Conservation (phyloP, 1,140 invertebrate species). For the Drosophila guanche region DNA sequence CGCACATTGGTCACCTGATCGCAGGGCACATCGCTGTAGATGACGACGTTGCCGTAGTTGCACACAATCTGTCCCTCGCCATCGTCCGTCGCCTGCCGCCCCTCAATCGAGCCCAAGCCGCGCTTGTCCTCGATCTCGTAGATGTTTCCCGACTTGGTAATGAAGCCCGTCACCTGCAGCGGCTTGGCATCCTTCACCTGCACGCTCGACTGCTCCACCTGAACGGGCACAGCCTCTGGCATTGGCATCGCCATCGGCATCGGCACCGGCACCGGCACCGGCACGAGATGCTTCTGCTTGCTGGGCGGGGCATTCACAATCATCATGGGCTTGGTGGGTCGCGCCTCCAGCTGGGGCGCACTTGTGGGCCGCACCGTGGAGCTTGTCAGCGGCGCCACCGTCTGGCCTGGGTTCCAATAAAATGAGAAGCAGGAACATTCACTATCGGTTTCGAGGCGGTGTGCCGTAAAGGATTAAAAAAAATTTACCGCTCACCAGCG, state of each 20-base stretch:
- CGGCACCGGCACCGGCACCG: no score
- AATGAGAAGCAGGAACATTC: background rate
- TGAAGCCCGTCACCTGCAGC: constrained; percentile 75
- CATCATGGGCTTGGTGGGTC: constrained; percentile 58
- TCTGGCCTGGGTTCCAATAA: constrained; percentile 32
- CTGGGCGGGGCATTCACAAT: constrained; percentile 72
- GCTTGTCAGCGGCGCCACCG: constrained; percentile 53
- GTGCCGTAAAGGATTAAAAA: constrained; percentile 34
- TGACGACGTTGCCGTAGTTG: constrained; percentile 75
- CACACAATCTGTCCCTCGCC: constrained; percentile 55
- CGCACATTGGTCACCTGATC: constrained; percentile 70
- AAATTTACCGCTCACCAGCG: constrained; percentile 81
- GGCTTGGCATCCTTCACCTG: constrained; percentile 60
- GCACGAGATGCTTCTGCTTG: constrained; percentile 54
- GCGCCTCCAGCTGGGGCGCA: constrained; percentile 35
- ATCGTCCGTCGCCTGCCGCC: constrained; percentile 50
- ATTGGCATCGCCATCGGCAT: constrained; percentile 12
- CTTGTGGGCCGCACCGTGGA: constrained; percentile 64
- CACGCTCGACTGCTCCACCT: constrained; percentile 30
- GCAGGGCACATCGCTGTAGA: constrained; percentile 80
- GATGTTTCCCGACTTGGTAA: constrained; percentile 73
- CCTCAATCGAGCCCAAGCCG: constrained; percentile 69
- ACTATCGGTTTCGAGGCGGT: background rate
- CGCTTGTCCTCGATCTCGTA: constrained; percentile 72
- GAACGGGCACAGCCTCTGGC: constrained; percentile 10